Percentiles rank a stretch among this genome's conserved stretches.
phyloP scores from a whole-genome alignment of 2,888 invertebrate genomes.

The Allolobophora icterica region DNA sequence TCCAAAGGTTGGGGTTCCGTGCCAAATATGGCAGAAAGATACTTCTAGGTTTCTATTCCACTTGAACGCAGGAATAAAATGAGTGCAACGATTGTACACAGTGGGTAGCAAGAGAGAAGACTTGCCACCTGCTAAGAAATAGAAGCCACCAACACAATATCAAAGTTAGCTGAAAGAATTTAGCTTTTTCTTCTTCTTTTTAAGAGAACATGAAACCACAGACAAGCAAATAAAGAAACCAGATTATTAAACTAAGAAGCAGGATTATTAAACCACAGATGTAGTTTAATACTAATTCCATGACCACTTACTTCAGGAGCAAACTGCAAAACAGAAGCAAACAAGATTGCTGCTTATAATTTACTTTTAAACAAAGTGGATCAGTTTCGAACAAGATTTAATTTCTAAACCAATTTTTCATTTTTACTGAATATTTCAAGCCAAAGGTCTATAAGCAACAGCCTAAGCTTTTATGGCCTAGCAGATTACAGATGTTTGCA shows the following conservation, averaged over 20 bases:
- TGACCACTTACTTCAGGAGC: neutral
- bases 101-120: too few relatives aligned
- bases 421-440: neutral
- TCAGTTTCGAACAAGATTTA: neutral
- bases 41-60: too few relatives aligned
- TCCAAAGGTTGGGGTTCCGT: too few relatives aligned
- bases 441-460: neutral
- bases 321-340: neutral
- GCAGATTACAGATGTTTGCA: neutral
- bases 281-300: neutral
- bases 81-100: too few relatives aligned
- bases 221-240: too few relatives aligned
- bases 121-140: too few relatives aligned
- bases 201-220: neutral
- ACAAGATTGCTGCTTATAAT: too few relatives aligned
- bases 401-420: neutral
- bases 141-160: neutral
- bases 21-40: too few relatives aligned
- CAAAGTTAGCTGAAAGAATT: neutral
- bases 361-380: too few relatives aligned
- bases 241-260: too few relatives aligned
- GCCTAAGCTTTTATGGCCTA: neutral
- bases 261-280: neutral
- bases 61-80: too few relatives aligned
- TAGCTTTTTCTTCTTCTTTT: neutral